phyloP scores from a whole-genome alignment of 2,113 vertebrate genomes.

The Bostrychus sinensis region DNA sequence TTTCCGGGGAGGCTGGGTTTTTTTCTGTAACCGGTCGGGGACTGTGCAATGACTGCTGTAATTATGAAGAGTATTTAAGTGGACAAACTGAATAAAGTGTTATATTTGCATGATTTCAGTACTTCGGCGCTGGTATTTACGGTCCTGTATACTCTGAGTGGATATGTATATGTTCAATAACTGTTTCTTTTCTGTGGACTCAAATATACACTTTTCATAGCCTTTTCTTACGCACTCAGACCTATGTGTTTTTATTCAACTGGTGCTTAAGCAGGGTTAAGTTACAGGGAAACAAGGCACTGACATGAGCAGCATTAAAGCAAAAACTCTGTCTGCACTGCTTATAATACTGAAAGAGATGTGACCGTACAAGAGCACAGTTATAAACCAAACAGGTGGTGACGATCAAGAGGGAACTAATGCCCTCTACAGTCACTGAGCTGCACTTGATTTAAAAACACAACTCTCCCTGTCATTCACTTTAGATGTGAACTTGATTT shows the following conservation, averaged over 20 bases:
- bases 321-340: no score
- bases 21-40: constrained; percentile 70
- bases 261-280: neutral
- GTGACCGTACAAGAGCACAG: no score
- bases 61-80: constrained; percentile 72
- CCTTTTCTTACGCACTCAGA: constrained; percentile 50
- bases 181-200: constrained; percentile 65
- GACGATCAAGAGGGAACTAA: no score
- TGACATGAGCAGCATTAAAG: no score
- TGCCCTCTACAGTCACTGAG: no score
- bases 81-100: constrained; percentile 79
- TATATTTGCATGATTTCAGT: constrained; percentile 86
- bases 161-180: constrained; percentile 66
- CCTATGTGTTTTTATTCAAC: constrained; percentile 19
- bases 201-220: constrained; percentile 61
- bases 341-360: no score
- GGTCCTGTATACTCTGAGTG: constrained; percentile 70
- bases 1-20: neutral
- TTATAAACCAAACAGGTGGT: no score
- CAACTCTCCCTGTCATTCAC: no score
- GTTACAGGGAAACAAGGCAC: no score
- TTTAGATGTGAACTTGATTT: no score
- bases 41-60: constrained; percentile 81
- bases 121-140: constrained; percentile 77
- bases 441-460: no score